phyloP scores from a whole-genome alignment of 2,797 vertebrate genomes.

The Petrocephalus sullivani region DNA sequence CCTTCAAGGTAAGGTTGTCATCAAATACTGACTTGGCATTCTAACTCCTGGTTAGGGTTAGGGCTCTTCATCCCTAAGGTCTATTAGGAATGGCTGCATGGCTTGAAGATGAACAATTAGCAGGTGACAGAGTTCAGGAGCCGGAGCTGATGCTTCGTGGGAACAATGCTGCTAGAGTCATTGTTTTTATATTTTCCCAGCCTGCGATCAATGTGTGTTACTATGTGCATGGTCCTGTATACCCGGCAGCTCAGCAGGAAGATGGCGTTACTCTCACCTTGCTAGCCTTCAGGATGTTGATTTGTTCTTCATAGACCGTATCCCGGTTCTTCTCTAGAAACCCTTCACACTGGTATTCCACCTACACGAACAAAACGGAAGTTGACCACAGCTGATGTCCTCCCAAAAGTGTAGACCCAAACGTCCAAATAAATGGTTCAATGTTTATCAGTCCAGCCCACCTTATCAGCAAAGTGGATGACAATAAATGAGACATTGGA shows the following conservation, averaged over 20 bases:
- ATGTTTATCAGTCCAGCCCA: slow-evolving; percentile 39
- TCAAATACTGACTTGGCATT: neutral
- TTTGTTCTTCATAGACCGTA: slow-evolving; percentile 91
- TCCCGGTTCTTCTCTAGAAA: slow-evolving; percentile 97
- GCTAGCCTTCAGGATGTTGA: slow-evolving; percentile 92
- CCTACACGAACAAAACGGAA: slow-evolving; percentile 54
- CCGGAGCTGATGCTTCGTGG: neutral
- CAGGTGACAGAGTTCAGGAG: neutral
- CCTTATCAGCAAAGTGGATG: slow-evolving; percentile 88
- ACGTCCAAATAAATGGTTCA: neutral
- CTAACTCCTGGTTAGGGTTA: too few species aligned
- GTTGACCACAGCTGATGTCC: neutral
- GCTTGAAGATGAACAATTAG: neutral
- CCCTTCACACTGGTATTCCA: slow-evolving; percentile 87
- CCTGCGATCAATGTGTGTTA: neutral
- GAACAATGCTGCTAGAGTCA: neutral
- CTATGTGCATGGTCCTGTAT: neutral
- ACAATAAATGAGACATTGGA: slow-evolving; percentile 87
- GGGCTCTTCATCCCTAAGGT: neutral
- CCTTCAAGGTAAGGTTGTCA: neutral
- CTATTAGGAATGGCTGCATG: neutral
- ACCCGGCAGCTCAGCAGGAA: neutral
- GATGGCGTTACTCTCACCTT: slow-evolving; percentile 61
- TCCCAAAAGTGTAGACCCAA: neutral
- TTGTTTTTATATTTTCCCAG: neutral